These are phyloP conservation scores for Alviniconcha marisindica DNA, from an alignment of 1,140 invertebrate genomes.

Conservation along the genomic window DNA sequence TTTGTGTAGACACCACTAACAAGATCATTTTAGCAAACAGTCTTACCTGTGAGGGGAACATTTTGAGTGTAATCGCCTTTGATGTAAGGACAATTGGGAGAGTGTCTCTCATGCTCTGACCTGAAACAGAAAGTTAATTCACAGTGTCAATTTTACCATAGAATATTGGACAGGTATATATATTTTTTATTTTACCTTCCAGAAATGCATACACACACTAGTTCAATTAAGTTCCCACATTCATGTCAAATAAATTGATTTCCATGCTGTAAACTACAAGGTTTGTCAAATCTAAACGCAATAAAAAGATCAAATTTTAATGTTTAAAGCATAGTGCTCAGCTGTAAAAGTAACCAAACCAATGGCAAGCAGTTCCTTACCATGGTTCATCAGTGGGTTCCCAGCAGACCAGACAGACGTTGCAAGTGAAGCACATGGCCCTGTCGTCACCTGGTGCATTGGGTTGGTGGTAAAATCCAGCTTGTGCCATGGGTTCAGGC, in stretches of 20 bases:
- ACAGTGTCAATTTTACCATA: no score
- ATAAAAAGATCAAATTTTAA: no score
- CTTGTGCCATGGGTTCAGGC: conserved; percentile 96
- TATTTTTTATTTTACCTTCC: no score
- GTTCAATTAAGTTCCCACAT: no score
- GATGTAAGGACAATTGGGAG: conserved; percentile 93
- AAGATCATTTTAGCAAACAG: not conserved
- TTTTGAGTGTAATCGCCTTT: conserved; percentile 96
- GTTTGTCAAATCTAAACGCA: no score
- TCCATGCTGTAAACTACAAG: no score
- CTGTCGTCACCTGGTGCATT: conserved; percentile 91
- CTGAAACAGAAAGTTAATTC: conserved; percentile 76
- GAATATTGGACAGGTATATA: no score
- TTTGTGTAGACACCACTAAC: not conserved
- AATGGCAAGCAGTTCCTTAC: no score
- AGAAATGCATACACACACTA: no score
- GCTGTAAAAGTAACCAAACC: no score
- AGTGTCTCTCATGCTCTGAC: conserved; percentile 96
- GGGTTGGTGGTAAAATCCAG: conserved; percentile 96
- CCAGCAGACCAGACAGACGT: conserved; percentile 95
- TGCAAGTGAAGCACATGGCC: conserved; percentile 96
- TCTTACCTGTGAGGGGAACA: conserved; percentile 84
- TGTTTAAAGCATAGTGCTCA: no score
- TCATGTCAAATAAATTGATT: no score
- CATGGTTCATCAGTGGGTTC: conserved; percentile 96